phyloP scores from a whole-genome alignment of 2,888 invertebrate genomes.

The Danaus chrysippus region DNA sequence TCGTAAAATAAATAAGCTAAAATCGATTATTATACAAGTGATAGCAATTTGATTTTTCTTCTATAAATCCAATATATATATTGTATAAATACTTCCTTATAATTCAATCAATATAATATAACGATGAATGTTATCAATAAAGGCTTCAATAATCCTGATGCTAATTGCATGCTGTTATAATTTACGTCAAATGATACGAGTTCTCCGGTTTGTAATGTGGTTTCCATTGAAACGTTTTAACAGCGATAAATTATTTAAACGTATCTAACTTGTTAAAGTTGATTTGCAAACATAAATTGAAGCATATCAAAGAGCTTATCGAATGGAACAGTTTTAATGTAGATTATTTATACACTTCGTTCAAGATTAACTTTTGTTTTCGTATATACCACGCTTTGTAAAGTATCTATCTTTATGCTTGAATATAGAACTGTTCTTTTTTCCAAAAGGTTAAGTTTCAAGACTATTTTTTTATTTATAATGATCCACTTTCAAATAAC shows the following conservation, averaged over 20 bases:
- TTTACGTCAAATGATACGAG: slow-evolving; percentile 4
- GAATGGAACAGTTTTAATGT: background rate
- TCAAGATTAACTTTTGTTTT: too few relatives aligned
- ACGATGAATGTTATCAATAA: background rate
- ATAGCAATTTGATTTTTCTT: too few relatives aligned
- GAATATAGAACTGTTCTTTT: too few relatives aligned
- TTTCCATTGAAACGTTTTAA: slow-evolving; percentile 1
- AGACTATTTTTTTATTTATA: too few relatives aligned
- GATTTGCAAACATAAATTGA: slow-evolving; percentile 1
- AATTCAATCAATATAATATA: background rate
- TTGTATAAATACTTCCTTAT: too few relatives aligned
- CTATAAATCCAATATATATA: too few relatives aligned
- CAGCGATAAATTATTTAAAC: background rate
- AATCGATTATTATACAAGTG: too few relatives aligned
- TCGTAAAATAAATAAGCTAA: too few relatives aligned
- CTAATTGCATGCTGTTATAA: background rate
- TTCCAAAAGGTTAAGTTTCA: too few relatives aligned
- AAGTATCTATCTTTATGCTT: too few relatives aligned
- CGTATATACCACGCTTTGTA: too few relatives aligned
- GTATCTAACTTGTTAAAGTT: slow-evolving; percentile 1
- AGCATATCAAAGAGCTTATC: background rate
- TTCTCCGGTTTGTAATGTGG: slow-evolving; percentile 4
- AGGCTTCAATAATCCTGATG: background rate
- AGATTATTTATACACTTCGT: background rate
- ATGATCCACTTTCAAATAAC: too few relatives aligned